Base-by-base conservation (phyloP, 2,113 vertebrate genomes). In the Sminthopsis crassicaudata region DNA sequence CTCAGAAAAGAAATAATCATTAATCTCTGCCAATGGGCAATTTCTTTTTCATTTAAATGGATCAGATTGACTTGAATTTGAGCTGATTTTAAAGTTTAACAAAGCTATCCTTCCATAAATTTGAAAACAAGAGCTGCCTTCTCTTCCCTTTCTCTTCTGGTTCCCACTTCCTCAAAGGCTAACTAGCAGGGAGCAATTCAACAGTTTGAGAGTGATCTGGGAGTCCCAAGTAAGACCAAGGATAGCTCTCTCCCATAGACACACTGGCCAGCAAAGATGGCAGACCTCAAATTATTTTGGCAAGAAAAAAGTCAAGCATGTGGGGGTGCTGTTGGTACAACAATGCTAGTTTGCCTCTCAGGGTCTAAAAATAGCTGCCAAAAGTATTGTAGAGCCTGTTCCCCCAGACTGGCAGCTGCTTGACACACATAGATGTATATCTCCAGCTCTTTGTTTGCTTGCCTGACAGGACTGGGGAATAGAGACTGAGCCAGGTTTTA, bases 321-420 rank as follows among this genome's bases (percentile, higher is more conserved):
- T 91, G 94, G 60, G 91, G 27, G 84, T 57, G 52, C 50, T 96
- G 94, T 91, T 96, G 96, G 92, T 55, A 10, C 54, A 91, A 95
- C 67, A 95, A 48, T 57, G 76, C 36, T 14, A 55, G 95, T 91
- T 95, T 94, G 91, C 92, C 90, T 96, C 46, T 3, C 14, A 54
- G 52, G 48, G 27, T 48, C 94, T 96, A 93, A 96, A 96, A 95
- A 97, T 94, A 97, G 91, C 36, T 54, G 89, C 51, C 48, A 42
- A 52, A 9, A 14, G 90, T 84, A 89, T 89, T 24, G 53, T 54
- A 95, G 54, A 30, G 57, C 92, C 53, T 27, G 36, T 48, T 50
- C 14, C 55, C 93, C 46, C 30, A 91, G 91, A 76, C 54, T 51
- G 93, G 67, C 67, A 42, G 67, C 10, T 0, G 1, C 3, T 50